These are phyloP conservation scores for Epinephelus lanceolatus DNA, from an alignment of 2,113 vertebrate species.

Conservation along the genomic window DNA sequence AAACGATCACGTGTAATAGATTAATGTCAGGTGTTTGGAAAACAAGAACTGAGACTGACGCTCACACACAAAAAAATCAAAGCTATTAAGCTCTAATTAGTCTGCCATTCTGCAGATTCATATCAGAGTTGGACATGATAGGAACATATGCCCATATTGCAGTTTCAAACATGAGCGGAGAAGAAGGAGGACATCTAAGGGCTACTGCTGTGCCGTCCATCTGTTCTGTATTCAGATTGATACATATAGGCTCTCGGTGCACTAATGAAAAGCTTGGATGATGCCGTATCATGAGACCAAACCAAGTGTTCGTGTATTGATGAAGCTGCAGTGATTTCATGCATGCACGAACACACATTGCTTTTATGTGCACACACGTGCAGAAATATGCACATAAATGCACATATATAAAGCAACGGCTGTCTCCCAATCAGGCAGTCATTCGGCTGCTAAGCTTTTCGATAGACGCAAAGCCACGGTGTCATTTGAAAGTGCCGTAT, in stretches of 20 bases:
- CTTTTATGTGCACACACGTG: not conserved
- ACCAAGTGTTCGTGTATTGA: constrained; percentile 24
- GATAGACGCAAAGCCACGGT: constrained; percentile 1
- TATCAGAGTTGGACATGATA: constrained; percentile 63
- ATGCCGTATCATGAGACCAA: constrained; percentile 27
- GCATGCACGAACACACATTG: not conserved
- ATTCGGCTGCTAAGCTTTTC: not conserved
- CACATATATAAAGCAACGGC: constrained; percentile 3
- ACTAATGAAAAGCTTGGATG: constrained; percentile 47
- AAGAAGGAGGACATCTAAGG: constrained; percentile 64
- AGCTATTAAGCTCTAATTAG: constrained; percentile 37
- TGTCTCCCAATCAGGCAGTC: not conserved
- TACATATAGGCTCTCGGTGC: constrained; percentile 48
- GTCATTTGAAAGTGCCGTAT: constrained; percentile 18
- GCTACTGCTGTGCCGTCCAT: constrained; percentile 77
- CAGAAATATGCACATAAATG: constrained; percentile 1
- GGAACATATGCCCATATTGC: constrained; percentile 65
- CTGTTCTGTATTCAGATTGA: constrained; percentile 69
- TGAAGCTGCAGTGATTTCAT: constrained; percentile 9
- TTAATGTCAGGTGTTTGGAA: constrained; percentile 8
- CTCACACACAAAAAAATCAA: constrained; percentile 18
- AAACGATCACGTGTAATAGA: not conserved
- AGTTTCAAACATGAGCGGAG: constrained; percentile 64
- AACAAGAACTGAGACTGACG: not conserved
- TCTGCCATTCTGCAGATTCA: constrained; percentile 40